Conservation (phyloP, 2,113 vertebrate genomes). For the Zosterops pallidus region DNA sequence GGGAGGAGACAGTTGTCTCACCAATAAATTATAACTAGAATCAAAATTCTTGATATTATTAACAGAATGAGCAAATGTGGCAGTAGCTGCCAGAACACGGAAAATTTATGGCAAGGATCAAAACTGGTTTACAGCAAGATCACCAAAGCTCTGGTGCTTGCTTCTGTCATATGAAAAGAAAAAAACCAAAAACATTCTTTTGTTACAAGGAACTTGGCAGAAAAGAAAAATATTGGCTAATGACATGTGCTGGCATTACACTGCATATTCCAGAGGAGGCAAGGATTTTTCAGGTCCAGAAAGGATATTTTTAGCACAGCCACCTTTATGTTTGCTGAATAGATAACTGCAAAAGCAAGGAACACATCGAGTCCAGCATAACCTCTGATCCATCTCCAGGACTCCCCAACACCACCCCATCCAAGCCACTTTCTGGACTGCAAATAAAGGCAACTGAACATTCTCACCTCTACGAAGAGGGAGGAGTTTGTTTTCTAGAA, state of each 20-base stretch:
- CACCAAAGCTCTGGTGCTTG: not conserved
- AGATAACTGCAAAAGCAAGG: not conserved
- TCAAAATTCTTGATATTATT: not conserved
- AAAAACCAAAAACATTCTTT: not conserved
- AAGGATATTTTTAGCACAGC: not conserved
- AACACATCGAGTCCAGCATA: not conserved
- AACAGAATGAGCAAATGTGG: not conserved
- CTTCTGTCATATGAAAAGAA: not conserved
- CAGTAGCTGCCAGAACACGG: not conserved
- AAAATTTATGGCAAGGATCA: not conserved
- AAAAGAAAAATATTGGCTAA: not conserved
- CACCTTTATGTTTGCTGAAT: not conserved
- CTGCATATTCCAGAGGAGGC: not conserved
- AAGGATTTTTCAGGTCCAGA: not conserved
- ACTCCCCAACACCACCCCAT: not conserved
- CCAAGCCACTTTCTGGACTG: not conserved
- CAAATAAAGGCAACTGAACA: not conserved
- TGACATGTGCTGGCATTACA: not conserved
- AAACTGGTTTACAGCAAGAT: not conserved
- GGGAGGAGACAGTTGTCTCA: not conserved
- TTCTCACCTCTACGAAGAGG: slow-evolving; percentile 88
- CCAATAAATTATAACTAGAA: not conserved
- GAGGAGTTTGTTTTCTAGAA: slow-evolving; percentile 90
- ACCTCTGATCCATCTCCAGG: not conserved
- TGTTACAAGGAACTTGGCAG: not conserved